Evolutionary conservation across 1,140 invertebrate species (phyloP), one percentile per base, ranked within the genome.

Genomic region (Cotesia glomerata): DNA sequence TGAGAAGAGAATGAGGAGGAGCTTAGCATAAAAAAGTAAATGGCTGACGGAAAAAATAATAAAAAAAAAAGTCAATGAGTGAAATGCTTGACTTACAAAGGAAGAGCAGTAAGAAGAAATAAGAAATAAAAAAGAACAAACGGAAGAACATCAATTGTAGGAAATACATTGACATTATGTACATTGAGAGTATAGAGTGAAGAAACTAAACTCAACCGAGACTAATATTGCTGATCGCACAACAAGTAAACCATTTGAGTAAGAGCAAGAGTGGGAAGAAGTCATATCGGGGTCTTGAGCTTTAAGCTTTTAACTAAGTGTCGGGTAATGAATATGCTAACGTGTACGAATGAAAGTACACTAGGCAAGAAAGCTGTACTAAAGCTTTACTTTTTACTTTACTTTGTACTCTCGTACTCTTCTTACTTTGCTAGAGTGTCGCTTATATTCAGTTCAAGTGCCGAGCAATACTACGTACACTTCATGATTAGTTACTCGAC

Each of bases 271-370:
- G 5, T 14, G 34, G 26, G 14, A 64, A 45, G 58, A 52, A 59
- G 71, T 58, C 67, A 59, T 63, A 45, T 45, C 58, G 39, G 51
- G 39, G 54, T 34, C 73, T 67, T 9, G 59, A 75, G 76, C 71
- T 75, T 76, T 71, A 77, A 82, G 80, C 49, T 76, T 76, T 59
- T 73, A 75, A 71, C 76, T 82, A 82, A 83, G 77, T 76, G 76
- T 74, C 74, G 77, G 73, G 78, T 80, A 81, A 83, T 82, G 80
- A 81, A 83, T 81, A 82, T 80, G 81, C 80, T 80, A 83, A 83
- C 81, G 80, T 82, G 80, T 81, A 78, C 76, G 78, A 83, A 45
- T 45, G 39, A 7, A 45, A 45, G 39, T 45, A 45, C 39, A 69
- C 76, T 74, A 78, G 76, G 76, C 75, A 73, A 78, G 76, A 73